These are phyloP conservation scores for Diorhabda sublineata DNA, from an alignment of 1,140 invertebrate genomes.

Conservation along the genomic window DNA sequence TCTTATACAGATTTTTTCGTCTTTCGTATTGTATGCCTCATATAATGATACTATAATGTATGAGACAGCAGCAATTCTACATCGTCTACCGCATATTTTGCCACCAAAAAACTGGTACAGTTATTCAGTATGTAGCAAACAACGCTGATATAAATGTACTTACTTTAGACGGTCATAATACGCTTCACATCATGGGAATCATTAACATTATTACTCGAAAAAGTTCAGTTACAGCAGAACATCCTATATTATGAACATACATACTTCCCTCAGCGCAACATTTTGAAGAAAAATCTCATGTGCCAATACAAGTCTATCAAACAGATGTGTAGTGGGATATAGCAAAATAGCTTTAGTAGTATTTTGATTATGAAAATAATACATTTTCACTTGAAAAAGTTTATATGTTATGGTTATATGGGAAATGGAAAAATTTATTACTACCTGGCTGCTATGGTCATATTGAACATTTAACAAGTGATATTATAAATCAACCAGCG, in stretches of 20 bases:
- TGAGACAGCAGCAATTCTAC: conserved; percentile 43
- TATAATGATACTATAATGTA: conserved; percentile 42
- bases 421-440: conserved; percentile 25
- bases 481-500: conserved; percentile 36
- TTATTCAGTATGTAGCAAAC: conserved; percentile 45
- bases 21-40: conserved; percentile 36
- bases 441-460: conserved; percentile 35
- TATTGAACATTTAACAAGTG: conserved; percentile 31
- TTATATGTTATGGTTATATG: conserved; percentile 15
- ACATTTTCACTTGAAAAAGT: conserved; percentile 24
- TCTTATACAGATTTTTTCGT: conserved; percentile 25
- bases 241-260: conserved; percentile 24
- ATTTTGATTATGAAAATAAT: conserved; percentile 23
- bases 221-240: conserved; percentile 29
- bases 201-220: conserved; percentile 44
- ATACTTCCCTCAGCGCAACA: conserved; percentile 31
- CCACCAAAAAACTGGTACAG: conserved; percentile 40
- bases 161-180: conserved; percentile 45
- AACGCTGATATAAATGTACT: conserved; percentile 47
- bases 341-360: conserved; percentile 24
- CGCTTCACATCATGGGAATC: conserved; percentile 46
- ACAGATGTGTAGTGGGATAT: conserved; percentile 30
- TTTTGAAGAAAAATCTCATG: conserved; percentile 34
- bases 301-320: conserved; percentile 35
- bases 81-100: conserved; percentile 40